phyloP scores from a whole-genome alignment of 2,888 invertebrate genomes.

The Vanessa cardui region DNA sequence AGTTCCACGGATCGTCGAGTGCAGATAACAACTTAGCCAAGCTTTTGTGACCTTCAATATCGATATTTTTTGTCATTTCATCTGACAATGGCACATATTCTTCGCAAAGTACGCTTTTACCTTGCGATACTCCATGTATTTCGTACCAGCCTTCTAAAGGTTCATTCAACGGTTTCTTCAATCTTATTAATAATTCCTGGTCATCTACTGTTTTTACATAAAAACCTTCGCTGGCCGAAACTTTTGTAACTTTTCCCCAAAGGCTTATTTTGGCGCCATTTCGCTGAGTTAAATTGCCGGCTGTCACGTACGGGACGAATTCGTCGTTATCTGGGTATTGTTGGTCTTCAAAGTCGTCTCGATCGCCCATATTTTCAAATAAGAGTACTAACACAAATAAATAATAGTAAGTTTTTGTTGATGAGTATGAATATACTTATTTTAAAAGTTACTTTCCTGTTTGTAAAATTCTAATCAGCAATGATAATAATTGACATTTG shows the following conservation, averaged over 20 bases:
- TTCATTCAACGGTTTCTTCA: conserved; percentile 67
- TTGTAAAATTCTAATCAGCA: too few species aligned
- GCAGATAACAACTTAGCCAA: conserved; percentile 68
- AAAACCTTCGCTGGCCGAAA: conserved; percentile 73
- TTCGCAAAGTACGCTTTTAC: conserved; percentile 72
- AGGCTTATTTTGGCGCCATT: conserved; percentile 75
- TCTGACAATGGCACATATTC: conserved; percentile 70
- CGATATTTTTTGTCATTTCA: conserved; percentile 69
- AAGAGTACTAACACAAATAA: background rate
- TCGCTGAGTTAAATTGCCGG: conserved; percentile 69
- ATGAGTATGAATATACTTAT: too few species aligned
- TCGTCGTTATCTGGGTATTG: conserved; percentile 78
- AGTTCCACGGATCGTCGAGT: conserved; percentile 77
- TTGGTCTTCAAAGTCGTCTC: conserved; percentile 74
- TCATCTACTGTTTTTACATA: conserved; percentile 75
- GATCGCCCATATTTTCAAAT: conserved; percentile 63
- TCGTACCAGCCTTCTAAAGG: conserved; percentile 79
- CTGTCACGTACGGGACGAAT: conserved; percentile 75
- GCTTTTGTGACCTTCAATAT: conserved; percentile 71
- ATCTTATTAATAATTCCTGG: conserved; percentile 69
- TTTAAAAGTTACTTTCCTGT: too few species aligned
- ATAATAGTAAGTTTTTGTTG: too few species aligned
- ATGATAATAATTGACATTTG: too few species aligned
- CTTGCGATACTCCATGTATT: conserved; percentile 73
- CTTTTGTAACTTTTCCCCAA: conserved; percentile 77